Evolutionary conservation across 2,113 vertebrate genomes (phyloP).

Genomic region (Oenanthe melanoleuca): DNA sequence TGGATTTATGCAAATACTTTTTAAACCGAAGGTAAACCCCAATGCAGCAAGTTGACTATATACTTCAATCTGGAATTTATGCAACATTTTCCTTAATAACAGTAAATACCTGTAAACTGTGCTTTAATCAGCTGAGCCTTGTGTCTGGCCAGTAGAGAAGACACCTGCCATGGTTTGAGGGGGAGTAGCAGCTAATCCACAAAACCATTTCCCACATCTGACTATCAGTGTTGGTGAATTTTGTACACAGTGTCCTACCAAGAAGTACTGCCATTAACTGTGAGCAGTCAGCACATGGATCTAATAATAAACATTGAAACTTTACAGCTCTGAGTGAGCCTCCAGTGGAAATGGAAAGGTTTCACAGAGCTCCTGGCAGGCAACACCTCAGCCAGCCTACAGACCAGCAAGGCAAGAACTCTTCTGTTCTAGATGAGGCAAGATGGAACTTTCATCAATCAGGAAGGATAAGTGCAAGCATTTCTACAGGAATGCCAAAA

Average conservation of each 20-base stretch:
- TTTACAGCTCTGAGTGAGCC: not conserved
- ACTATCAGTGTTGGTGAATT: not conserved
- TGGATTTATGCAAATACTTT: not conserved
- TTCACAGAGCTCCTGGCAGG: not conserved
- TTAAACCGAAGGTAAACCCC: constrained; percentile 7
- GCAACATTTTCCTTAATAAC: not conserved
- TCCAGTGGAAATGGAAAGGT: not conserved
- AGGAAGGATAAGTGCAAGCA: not conserved
- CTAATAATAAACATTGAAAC: not conserved
- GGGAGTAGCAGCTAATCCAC: not conserved
- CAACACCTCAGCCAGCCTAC: not conserved
- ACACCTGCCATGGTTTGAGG: not conserved
- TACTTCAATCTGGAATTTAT: not conserved
- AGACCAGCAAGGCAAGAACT: not conserved
- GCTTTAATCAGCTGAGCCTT: not conserved
- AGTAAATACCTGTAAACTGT: not conserved
- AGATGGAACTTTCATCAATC: not conserved
- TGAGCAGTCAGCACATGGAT: not conserved
- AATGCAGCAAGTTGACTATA: not conserved
- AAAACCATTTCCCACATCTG: constrained; percentile 17
- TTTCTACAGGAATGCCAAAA: not conserved
- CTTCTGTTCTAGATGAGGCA: not conserved
- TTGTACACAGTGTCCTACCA: not conserved
- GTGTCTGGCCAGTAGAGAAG: not conserved
- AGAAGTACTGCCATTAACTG: not conserved